These are phyloP conservation scores for Bombyx mandarina DNA, from an alignment of 1,140 invertebrate genomes.

Conservation along the genomic window DNA sequence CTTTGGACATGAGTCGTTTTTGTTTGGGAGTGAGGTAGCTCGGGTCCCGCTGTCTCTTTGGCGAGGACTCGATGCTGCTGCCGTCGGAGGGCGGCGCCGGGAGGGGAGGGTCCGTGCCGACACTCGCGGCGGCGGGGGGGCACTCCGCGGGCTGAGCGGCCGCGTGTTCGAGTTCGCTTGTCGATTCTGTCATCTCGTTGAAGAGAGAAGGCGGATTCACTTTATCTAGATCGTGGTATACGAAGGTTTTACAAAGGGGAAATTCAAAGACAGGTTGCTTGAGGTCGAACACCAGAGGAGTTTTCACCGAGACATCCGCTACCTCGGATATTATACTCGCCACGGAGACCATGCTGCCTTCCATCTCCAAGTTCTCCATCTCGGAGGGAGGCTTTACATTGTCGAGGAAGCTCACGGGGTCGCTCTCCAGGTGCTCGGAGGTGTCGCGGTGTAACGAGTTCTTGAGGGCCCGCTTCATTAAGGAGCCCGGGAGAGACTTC, in stretches of 20 bases:
- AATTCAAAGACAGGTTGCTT: slow-evolving; percentile 67
- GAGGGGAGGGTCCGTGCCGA: slow-evolving; percentile 59
- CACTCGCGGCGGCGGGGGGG: slow-evolving; percentile 63
- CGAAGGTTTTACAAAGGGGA: slow-evolving; percentile 65
- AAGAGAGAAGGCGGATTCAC: slow-evolving; percentile 86
- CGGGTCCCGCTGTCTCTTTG: slow-evolving; percentile 72
- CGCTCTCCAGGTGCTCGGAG: slow-evolving; percentile 74
- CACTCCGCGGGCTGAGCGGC: slow-evolving; percentile 71
- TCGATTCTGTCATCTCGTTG: slow-evolving; percentile 82
- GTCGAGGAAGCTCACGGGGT: slow-evolving; percentile 75
- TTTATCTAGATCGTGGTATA: slow-evolving; percentile 80
- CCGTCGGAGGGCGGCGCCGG: slow-evolving; percentile 62
- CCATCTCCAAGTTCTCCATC: slow-evolving; percentile 85
- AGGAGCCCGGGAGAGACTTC: slow-evolving; percentile 77
- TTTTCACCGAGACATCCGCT: slow-evolving; percentile 70
- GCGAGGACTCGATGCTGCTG: slow-evolving; percentile 81
- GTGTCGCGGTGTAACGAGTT: slow-evolving; percentile 73
- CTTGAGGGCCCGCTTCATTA: slow-evolving; percentile 78
- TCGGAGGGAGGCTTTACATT: slow-evolving; percentile 86
- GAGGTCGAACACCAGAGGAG: slow-evolving; percentile 66
- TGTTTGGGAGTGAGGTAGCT: slow-evolving; percentile 80
- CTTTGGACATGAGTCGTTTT: slow-evolving; percentile 78
- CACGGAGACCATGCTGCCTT: slow-evolving; percentile 86
- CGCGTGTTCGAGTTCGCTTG: slow-evolving; percentile 70
- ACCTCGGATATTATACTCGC: slow-evolving; percentile 86